These are phyloP conservation scores for Dysidea cf. avara DNA, from an alignment of 37 sponge, comb jelly and placozoan genomes.

Conservation along the genomic window DNA sequence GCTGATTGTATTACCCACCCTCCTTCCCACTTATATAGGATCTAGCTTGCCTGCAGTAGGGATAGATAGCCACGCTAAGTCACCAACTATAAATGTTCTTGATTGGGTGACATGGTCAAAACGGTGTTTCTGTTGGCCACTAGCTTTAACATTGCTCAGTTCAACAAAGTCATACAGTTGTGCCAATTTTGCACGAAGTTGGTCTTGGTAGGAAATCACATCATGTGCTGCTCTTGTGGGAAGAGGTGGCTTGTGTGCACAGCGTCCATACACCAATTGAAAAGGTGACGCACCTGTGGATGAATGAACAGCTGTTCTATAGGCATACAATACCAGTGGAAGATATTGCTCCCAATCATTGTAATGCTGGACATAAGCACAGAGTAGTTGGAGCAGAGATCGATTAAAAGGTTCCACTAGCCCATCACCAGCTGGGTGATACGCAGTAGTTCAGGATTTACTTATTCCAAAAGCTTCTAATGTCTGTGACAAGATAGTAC, in stretches of 20 bases:
- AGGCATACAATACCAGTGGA: conserved; percentile 4
- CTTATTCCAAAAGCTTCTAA: conserved; percentile 11
- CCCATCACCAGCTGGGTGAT: conserved; percentile 27
- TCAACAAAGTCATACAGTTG: conserved; percentile 14
- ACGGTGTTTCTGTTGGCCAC: neutral
- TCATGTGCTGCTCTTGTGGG: too few species aligned
- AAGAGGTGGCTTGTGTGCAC: too few species aligned
- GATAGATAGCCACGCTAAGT: too few species aligned
- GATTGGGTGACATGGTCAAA: too few species aligned
- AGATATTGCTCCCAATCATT: neutral
- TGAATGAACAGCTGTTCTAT: too few species aligned
- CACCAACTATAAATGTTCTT: too few species aligned
- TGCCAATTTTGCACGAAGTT: neutral
- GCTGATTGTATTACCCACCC: too few species aligned
- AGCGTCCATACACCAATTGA: too few species aligned
- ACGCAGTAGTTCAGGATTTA: conserved; percentile 14
- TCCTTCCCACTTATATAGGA: too few species aligned
- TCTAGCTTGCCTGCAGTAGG: too few species aligned
- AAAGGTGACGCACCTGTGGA: too few species aligned
- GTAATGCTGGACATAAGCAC: neutral
- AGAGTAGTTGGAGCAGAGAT: neutral
- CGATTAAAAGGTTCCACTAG: conserved; percentile 24
- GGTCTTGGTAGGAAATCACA: too few species aligned
- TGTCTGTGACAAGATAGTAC: conserved; percentile 1
- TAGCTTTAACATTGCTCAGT: neutral